Evolutionary conservation across 2,888 invertebrate genomes (phyloP).

Genomic region (Asteroscopus sphinx): DNA sequence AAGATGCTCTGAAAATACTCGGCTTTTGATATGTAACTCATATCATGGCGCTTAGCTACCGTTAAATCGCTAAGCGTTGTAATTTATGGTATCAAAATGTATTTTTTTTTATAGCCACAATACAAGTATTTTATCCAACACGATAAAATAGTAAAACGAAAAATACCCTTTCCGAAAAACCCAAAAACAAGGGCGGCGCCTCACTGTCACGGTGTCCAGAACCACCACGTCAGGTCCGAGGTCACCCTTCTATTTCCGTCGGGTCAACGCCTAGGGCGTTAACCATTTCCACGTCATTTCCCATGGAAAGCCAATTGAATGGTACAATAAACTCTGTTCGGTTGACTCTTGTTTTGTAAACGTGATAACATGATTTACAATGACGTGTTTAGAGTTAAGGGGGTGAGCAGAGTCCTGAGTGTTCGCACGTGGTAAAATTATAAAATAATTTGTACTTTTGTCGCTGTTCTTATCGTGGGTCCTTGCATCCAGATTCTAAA

Average conservation of each 20-base stretch:
- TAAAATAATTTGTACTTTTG: constrained; percentile 13
- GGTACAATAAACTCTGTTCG: constrained; percentile 52
- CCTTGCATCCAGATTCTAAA: neutral
- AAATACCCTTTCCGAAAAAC: constrained; percentile 3
- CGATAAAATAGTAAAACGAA: constrained; percentile 11
- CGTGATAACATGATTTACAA: constrained; percentile 38
- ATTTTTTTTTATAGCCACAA: no score
- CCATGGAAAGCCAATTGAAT: constrained; percentile 70
- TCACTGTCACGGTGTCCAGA: constrained; percentile 35
- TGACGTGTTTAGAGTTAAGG: constrained; percentile 24
- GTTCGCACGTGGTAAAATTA: constrained; percentile 13
- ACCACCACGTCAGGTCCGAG: constrained; percentile 43
- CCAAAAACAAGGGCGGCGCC: constrained; percentile 42
- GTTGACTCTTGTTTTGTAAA: constrained; percentile 49
- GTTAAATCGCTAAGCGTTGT: no score
- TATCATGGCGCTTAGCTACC: no score
- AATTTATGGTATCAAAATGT: no score
- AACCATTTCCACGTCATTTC: constrained; percentile 84
- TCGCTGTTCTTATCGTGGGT: neutral
- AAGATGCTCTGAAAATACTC: no score
- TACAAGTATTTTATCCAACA: no score
- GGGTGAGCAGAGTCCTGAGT: neutral
- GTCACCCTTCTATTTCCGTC: constrained; percentile 80
- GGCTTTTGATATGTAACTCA: no score
- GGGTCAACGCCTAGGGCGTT: constrained; percentile 82